phyloP scores from a whole-genome alignment of 1,140 invertebrate species.

The Drosophila nannoptera region DNA sequence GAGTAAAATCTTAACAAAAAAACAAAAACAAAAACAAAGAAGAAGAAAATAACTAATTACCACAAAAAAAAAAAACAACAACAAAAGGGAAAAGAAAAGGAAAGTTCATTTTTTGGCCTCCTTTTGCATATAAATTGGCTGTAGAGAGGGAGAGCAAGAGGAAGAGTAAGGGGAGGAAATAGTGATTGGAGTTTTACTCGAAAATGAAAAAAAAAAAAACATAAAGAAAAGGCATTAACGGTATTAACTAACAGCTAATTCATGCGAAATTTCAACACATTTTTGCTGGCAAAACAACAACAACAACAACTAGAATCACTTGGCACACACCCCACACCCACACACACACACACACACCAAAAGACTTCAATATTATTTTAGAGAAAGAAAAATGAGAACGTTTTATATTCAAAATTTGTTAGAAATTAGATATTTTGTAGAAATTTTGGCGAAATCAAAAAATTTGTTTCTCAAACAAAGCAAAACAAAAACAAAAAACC shows the following conservation, averaged over 20 bases:
- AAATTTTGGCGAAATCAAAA: constrained; percentile 66
- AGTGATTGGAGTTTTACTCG: constrained; percentile 77
- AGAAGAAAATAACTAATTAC: constrained; percentile 45
- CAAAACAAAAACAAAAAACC: constrained; percentile 37
- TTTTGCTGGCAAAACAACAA: constrained; percentile 33
- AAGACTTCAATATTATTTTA: constrained; percentile 74
- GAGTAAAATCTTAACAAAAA: constrained; percentile 40
- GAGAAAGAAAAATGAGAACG: constrained; percentile 40
- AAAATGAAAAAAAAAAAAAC: constrained; percentile 16
- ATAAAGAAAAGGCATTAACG: constrained; percentile 43
- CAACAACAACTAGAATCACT: constrained; percentile 54
- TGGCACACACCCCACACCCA: constrained; percentile 27
- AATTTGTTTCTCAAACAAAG: constrained; percentile 41
- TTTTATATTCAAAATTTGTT: constrained; percentile 53
- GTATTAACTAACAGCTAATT: constrained; percentile 50
- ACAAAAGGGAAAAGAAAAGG: constrained; percentile 26
- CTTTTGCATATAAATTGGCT: constrained; percentile 40
- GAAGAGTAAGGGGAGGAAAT: constrained; percentile 23
- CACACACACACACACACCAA: constrained; percentile 56
- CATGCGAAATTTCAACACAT: constrained; percentile 14
- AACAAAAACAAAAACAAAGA: constrained; percentile 40
- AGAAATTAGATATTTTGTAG: constrained; percentile 23
- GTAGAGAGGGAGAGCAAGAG: too few relatives aligned
- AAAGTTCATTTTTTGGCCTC: constrained; percentile 57
- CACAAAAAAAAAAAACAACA: constrained; percentile 24